Conservation (phyloP, 2,113 vertebrate species). For the Spilogale gracilis region DNA sequence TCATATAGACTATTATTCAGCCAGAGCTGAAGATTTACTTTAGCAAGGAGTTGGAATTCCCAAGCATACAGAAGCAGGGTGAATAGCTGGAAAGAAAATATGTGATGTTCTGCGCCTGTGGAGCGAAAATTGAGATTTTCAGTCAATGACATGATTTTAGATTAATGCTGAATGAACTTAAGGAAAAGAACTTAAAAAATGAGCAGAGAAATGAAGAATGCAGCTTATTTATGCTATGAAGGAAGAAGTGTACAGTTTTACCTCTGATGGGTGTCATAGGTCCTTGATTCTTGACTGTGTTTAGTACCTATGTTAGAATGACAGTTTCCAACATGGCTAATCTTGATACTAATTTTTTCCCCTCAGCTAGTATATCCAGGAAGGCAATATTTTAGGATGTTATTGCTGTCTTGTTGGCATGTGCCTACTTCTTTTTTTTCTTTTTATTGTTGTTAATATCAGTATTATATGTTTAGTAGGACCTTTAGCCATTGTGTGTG, state of each 20-base stretch:
- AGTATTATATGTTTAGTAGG: not conserved
- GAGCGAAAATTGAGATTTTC: not conserved
- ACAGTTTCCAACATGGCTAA: not conserved
- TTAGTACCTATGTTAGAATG: not conserved
- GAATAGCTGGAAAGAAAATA: not conserved
- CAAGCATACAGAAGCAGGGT: not conserved
- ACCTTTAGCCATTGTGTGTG: not conserved
- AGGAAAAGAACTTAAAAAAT: not conserved
- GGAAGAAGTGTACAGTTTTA: not conserved
- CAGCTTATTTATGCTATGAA: not conserved
- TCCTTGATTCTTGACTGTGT: not conserved
- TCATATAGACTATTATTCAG: not conserved
- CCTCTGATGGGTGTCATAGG: not conserved
- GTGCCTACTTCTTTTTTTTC: not conserved
- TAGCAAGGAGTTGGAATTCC: not conserved
- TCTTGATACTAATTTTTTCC: conserved; percentile 18
- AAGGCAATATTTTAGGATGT: not conserved
- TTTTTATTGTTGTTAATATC: conserved; percentile 8
- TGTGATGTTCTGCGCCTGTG: not conserved
- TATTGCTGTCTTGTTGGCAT: not conserved
- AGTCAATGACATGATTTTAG: not conserved
- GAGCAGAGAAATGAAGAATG: not conserved
- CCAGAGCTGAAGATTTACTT: conserved; percentile 38
- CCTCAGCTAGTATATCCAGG: not conserved
- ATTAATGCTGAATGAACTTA: conserved; percentile 7